Conservation (phyloP, 2,888 invertebrate species). For the Drosophila quasianomalipes region DNA sequence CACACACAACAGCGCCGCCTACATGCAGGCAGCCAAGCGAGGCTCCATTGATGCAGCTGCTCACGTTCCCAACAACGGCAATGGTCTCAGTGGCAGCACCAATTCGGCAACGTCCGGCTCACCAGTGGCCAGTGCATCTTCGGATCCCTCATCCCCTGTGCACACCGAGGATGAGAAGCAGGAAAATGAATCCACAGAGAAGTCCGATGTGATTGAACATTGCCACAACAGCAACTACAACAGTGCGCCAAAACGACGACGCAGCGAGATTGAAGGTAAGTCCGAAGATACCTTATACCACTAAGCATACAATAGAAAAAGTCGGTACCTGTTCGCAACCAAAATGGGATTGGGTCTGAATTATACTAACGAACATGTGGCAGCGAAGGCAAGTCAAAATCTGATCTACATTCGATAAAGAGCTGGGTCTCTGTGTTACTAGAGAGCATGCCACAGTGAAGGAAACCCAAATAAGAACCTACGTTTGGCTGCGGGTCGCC, state of each 20-base stretch:
- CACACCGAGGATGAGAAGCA: conserved; percentile 87
- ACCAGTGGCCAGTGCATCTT: conserved; percentile 84
- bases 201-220: conserved; percentile 83
- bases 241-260: conserved; percentile 77
- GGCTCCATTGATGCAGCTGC: conserved; percentile 73
- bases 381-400: background rate
- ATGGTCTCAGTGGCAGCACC: conserved; percentile 72
- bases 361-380: background rate
- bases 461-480: too few species aligned
- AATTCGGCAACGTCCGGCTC: conserved; percentile 82
- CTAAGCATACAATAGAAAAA: background rate
- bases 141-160: conserved; percentile 85
- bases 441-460: too few species aligned
- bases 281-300: background rate
- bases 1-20: conserved; percentile 32
- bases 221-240: conserved; percentile 59
- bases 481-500: background rate
- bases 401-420: background rate
- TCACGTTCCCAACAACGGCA: conserved; percentile 53
- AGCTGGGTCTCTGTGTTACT: too few species aligned
- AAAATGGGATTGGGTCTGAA: background rate
- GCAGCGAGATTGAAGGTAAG: conserved; percentile 84
- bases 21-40: conserved; percentile 73
- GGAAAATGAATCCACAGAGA: conserved; percentile 87
- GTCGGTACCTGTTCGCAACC: background rate